Percentiles rank a stretch among this genome's conserved stretches.
Evolutionary conservation across 2,888 invertebrate species (phyloP).

Genomic region (Zygaena filipendulae): DNA sequence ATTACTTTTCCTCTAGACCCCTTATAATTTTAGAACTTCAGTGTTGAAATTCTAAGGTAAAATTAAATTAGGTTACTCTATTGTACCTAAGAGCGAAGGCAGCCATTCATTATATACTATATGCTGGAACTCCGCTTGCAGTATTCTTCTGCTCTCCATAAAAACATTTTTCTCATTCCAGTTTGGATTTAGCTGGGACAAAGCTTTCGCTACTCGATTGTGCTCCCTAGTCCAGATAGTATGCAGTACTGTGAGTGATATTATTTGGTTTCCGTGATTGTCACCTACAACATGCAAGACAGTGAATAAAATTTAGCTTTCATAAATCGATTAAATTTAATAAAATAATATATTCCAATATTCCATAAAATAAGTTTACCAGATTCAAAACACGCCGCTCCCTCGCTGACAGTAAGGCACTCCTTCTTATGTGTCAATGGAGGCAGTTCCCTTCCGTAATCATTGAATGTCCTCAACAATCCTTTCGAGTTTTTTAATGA

Average conservation of each 20-base stretch:
- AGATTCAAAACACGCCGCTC: slow-evolving; percentile 75
- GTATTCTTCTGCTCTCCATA: slow-evolving; percentile 78
- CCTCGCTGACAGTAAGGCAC: slow-evolving; percentile 70
- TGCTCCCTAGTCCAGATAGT: slow-evolving; percentile 83
- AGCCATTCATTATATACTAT: slow-evolving; percentile 85
- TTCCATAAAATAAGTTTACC: slow-evolving; percentile 36
- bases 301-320: no score
- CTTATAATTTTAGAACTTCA: no score
- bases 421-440: slow-evolving; percentile 74
- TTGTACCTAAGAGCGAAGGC: slow-evolving; percentile 77
- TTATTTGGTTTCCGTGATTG: slow-evolving; percentile 80
- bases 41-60: no score
- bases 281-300: slow-evolving; percentile 75
- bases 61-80: no score
- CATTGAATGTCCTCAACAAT: slow-evolving; percentile 70
- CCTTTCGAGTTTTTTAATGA: slow-evolving; percentile 72
- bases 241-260: slow-evolving; percentile 79
- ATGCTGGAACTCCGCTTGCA: slow-evolving; percentile 82
- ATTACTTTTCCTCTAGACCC: no score
- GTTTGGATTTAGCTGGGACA: slow-evolving; percentile 75
- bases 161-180: slow-evolving; percentile 80
- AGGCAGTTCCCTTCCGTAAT: slow-evolving; percentile 73
- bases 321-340: no score
- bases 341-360: neutral
- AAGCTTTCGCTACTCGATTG: slow-evolving; percentile 75